phyloP scores from a whole-genome alignment of 2,797 vertebrate species.

The Rhinogobio ventralis region DNA sequence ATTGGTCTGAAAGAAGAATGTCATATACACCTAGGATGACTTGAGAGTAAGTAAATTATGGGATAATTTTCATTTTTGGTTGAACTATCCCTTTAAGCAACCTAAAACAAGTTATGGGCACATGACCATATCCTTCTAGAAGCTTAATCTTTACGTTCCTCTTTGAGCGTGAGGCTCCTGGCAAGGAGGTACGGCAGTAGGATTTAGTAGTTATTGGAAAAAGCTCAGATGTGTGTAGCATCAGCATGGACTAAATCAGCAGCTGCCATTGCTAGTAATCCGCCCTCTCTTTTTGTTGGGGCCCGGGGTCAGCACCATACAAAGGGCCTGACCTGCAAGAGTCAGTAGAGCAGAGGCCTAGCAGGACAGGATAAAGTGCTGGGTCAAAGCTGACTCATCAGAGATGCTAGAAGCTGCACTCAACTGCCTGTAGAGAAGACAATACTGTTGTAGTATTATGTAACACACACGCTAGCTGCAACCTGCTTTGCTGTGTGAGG shows the following conservation, averaged over 20 bases:
- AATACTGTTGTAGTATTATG: slow-evolving; percentile 2
- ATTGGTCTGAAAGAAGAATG: too few relatives aligned
- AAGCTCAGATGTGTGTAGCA: slow-evolving; percentile 75
- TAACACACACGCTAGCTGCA: slow-evolving; percentile 1
- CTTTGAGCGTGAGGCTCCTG: not conserved
- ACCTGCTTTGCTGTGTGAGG: not conserved
- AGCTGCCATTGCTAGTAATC: slow-evolving; percentile 65
- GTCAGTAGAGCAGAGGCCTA: slow-evolving; percentile 65
- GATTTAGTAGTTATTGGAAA: slow-evolving; percentile 79
- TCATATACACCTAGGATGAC: too few relatives aligned
- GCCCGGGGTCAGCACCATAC: slow-evolving; percentile 68
- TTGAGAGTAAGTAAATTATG: too few relatives aligned
- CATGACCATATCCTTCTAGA: not conserved
- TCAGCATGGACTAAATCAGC: slow-evolving; percentile 74
- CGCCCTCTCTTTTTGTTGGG: slow-evolving; percentile 65
- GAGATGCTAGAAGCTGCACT: slow-evolving; percentile 39
- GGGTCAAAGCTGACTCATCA: slow-evolving; percentile 79
- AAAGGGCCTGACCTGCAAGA: slow-evolving; percentile 71
- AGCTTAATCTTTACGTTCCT: not conserved
- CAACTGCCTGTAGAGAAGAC: slow-evolving; percentile 18
- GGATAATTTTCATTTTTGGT: too few relatives aligned
- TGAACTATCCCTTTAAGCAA: too few relatives aligned
- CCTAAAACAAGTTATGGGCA: not conserved
- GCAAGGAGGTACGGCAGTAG: slow-evolving; percentile 48
- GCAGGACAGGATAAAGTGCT: slow-evolving; percentile 70